These are phyloP conservation scores for Agrotis puta DNA, from an alignment of 2,888 invertebrate species.

Conservation along the genomic window DNA sequence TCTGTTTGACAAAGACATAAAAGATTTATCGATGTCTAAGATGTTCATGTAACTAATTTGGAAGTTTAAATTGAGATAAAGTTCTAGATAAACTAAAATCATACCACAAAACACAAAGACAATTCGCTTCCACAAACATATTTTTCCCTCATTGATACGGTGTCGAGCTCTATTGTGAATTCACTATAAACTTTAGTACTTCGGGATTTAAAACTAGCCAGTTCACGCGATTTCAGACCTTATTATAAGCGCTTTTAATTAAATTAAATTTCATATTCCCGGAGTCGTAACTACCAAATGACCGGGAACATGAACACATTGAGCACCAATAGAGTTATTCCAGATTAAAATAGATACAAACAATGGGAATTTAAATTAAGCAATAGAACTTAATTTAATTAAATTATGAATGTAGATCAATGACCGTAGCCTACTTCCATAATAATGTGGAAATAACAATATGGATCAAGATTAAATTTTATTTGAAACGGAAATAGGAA, in stretches of 20 bases:
- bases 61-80: neutral
- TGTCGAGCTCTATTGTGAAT: constrained; percentile 25
- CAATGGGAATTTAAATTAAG: constrained; percentile 55
- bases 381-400: constrained; percentile 57
- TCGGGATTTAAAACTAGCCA: constrained; percentile 46
- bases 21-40: no score
- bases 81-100: neutral
- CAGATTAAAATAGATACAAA: constrained; percentile 56
- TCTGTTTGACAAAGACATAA: no score
- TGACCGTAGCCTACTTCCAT: constrained; percentile 59
- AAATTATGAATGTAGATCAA: constrained; percentile 56
- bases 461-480: constrained; percentile 34
- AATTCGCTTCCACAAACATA: neutral
- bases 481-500: neutral
- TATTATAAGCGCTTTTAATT: constrained; percentile 46
- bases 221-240: constrained; percentile 32
- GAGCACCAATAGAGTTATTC: constrained; percentile 44
- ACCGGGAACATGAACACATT: constrained; percentile 32
- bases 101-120: neutral
- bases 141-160: neutral
- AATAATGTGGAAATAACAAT: constrained; percentile 40
- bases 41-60: neutral
- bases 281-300: constrained; percentile 50
- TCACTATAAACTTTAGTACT: constrained; percentile 30
- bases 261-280: constrained; percentile 57